A percentile compares a stretch with the other conserved stretches of the same genome.
Evolutionary conservation across 23 tunicate genomes (phyloP).

Genomic region (Halocynthia roretzi): DNA sequence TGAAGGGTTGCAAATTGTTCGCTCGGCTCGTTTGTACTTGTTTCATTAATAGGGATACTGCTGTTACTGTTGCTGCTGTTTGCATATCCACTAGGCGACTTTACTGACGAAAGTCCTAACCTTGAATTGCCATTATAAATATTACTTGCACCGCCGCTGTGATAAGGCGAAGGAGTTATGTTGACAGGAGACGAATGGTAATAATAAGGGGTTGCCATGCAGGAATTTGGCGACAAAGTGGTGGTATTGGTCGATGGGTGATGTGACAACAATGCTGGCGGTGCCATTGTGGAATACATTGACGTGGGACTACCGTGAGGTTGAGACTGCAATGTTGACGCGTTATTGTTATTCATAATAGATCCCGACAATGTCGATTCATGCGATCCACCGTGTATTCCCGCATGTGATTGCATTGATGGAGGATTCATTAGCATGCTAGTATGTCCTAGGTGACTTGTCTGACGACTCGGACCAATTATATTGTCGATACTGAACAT

Average conservation of each 20-base stretch:
- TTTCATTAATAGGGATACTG: not conserved
- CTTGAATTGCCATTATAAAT: constrained; percentile 17
- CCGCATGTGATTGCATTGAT: not conserved
- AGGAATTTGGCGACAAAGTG: constrained; percentile 10
- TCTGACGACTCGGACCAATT: constrained; percentile 45
- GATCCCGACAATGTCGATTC: not conserved
- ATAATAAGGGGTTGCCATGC: constrained; percentile 15
- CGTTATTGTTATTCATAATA: not conserved
- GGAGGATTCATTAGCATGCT: constrained; percentile 6
- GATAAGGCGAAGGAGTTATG: constrained; percentile 12
- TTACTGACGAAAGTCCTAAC: not conserved
- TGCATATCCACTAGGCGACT: constrained; percentile 2
- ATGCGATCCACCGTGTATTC: constrained; percentile 2
- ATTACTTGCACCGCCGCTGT: constrained; percentile 6
- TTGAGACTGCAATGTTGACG: constrained; percentile 7
- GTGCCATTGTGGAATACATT: constrained; percentile 25
- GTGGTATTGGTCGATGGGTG: not conserved
- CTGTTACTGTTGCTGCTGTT: not conserved
- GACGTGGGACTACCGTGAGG: not conserved
- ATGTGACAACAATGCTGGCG: constrained; percentile 4
- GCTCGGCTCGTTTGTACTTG: not conserved
- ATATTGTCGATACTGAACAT: constrained; percentile 92
- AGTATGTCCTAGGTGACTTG: constrained; percentile 9
- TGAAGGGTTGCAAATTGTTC: constrained; percentile 39
- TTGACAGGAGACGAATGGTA: constrained; percentile 12